Percentiles rank a stretch among this genome's conserved stretches.
phyloP scores from a whole-genome alignment of 92 coral and sea anemone genomes.

The Epizoanthus ramosus region DNA sequence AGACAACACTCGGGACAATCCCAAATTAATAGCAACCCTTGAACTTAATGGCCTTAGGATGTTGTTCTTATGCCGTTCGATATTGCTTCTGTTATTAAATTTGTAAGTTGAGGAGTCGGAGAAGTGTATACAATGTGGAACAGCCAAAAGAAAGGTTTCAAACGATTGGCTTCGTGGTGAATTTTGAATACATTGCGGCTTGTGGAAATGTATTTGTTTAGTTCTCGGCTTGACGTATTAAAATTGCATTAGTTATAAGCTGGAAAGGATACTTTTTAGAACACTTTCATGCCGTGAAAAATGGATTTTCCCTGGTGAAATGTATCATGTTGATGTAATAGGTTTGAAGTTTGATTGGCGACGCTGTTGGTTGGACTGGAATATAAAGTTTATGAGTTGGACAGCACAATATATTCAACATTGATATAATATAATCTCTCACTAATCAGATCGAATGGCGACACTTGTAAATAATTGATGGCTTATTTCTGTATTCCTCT shows the following conservation, averaged over 20 bases:
- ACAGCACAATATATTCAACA: neutral
- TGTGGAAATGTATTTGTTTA: conserved; percentile 1
- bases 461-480: neutral
- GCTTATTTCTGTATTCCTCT: neutral
- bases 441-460: conserved; percentile 2
- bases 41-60: neutral
- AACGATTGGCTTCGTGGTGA: conserved; percentile 1
- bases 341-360: neutral
- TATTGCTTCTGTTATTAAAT: neutral
- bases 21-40: neutral
- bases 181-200: conserved; percentile 2
- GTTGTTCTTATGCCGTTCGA: conserved; percentile 1
- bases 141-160: neutral
- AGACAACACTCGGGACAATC: conserved; percentile 4
- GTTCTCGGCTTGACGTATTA: conserved; percentile 18
- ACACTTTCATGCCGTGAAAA: neutral
- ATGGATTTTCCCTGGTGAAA: neutral
- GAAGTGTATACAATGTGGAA: neutral
- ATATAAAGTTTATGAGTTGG: neutral
- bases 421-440: neutral
- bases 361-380: no score
- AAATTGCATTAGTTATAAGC: conserved; percentile 5
- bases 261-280: neutral
- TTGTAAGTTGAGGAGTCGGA: no score
- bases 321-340: neutral